phyloP scores from a whole-genome alignment of 1,140 invertebrate genomes.

The Eupristina koningsbergeri region DNA sequence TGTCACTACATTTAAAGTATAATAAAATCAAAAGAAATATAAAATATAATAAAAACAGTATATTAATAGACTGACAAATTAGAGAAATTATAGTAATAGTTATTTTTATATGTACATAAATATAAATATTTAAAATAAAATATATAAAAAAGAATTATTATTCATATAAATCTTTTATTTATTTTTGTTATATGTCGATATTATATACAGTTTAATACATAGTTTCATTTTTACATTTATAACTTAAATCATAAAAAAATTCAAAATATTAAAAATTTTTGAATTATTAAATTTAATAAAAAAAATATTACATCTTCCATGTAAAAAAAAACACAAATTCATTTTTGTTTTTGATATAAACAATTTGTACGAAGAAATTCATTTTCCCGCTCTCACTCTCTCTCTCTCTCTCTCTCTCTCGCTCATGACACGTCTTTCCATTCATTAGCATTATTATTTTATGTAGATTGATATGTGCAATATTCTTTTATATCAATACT shows the following conservation, averaged over 20 bases:
- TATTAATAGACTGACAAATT: slow-evolving; percentile 9
- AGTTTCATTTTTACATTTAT: not conserved
- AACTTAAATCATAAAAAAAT: not conserved
- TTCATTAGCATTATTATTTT: no score
- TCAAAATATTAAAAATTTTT: not conserved
- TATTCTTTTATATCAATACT: no score
- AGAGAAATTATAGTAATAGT: slow-evolving; percentile 2
- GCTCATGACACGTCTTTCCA: no score
- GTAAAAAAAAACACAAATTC: no score
- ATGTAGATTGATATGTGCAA: no score
- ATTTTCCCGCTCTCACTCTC: no score
- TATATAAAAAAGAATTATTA: not conserved
- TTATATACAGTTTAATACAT: no score
- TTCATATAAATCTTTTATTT: not conserved
- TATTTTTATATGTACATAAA: slow-evolving; percentile 34
- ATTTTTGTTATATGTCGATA: no score
- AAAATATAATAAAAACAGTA: slow-evolving; percentile 1
- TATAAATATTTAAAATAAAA: not conserved
- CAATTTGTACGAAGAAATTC: no score
- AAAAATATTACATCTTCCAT: no score
- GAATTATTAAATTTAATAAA: not conserved
- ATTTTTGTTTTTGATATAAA: no score
- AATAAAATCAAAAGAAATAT: not conserved
- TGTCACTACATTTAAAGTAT: not conserved
- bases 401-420: no score